These are phyloP conservation scores for Tribolium madens DNA, from an alignment of 1,140 invertebrate species.

Conservation along the genomic window DNA sequence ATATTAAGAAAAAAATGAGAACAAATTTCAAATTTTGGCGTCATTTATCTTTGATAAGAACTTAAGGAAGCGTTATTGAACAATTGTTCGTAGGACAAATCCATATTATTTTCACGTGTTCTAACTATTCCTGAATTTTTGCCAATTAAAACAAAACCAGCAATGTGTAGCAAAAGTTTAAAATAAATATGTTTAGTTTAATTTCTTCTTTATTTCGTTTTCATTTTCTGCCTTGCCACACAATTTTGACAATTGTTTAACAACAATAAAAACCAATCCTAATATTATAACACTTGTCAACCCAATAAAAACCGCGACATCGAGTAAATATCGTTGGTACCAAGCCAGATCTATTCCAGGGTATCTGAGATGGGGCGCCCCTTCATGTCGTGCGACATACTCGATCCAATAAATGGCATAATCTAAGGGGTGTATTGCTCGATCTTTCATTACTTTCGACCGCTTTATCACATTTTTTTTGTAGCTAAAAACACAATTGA, in stretches of 20 bases:
- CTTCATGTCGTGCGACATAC: constrained; percentile 74
- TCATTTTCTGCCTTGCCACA: not conserved
- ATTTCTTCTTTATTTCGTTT: not conserved
- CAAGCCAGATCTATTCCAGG: constrained; percentile 70
- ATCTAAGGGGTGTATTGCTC: constrained; percentile 68
- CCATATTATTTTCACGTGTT: too few species aligned
- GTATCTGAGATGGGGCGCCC: constrained; percentile 72
- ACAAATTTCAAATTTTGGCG: too few species aligned
- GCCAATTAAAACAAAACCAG: too few species aligned
- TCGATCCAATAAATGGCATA: constrained; percentile 76
- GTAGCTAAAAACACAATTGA: constrained; percentile 40
- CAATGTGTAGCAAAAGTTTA: too few species aligned
- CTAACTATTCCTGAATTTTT: too few species aligned
- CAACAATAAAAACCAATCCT: not conserved
- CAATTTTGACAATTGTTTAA: not conserved
- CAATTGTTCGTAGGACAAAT: too few species aligned
- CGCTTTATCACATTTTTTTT: constrained; percentile 63
- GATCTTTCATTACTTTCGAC: constrained; percentile 68
- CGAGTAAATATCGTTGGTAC: constrained; percentile 65
- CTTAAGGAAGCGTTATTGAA: too few species aligned
- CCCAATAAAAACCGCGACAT: constrained; percentile 43
- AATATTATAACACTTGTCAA: not conserved
- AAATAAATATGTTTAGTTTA: too few species aligned
- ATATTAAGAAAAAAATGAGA: too few species aligned
- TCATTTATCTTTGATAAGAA: too few species aligned